phyloP scores from a whole-genome alignment of 2,797 vertebrate species.

The Masticophis lateralis region DNA sequence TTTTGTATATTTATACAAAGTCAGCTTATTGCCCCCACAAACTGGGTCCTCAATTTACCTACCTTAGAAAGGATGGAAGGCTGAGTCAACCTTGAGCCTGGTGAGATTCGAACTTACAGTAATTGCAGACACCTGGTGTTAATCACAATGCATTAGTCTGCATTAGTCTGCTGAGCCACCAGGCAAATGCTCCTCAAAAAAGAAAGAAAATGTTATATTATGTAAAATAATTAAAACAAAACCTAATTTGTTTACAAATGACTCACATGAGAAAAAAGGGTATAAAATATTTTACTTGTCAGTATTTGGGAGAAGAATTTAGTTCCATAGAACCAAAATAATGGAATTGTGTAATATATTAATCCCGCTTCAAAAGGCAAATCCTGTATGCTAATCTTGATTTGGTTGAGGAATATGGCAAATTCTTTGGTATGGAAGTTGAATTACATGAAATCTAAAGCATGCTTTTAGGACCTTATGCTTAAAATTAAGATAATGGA shows the following conservation, averaged over 20 bases:
- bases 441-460: neutral
- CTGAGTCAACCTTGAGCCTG: too few relatives aligned
- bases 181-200: neutral
- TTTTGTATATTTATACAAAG: too few relatives aligned
- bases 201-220: neutral
- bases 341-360: neutral
- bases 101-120: too few relatives aligned
- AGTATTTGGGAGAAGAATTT: neutral
- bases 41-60: too few relatives aligned
- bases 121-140: too few relatives aligned
- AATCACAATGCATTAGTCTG: too few relatives aligned
- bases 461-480: neutral
- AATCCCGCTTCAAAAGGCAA: neutral
- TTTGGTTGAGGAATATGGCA: neutral
- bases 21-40: too few relatives aligned
- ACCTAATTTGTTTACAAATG: neutral
- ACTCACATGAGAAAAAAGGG: neutral
- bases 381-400: neutral
- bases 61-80: too few relatives aligned
- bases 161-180: too few relatives aligned
- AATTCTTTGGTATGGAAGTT: neutral
- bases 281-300: neutral
- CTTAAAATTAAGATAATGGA: neutral
- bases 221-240: neutral
- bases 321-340: neutral